Base-by-base conservation (phyloP, 92 coral and sea anemone genomes). In the Parazoanthus swiftii region DNA sequence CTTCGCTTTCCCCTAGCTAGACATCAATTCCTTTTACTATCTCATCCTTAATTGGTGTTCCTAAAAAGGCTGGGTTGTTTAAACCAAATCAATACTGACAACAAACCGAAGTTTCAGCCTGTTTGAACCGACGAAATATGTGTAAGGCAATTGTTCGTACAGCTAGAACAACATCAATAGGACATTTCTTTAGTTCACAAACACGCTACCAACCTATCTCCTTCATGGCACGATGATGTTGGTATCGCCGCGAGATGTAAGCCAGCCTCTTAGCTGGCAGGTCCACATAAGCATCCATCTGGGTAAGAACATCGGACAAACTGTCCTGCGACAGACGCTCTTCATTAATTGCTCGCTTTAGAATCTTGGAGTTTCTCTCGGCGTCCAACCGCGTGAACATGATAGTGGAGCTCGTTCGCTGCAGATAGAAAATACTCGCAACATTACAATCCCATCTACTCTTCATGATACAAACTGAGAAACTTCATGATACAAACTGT, bases 331-430 rank as follows among this genome's bases (percentile, higher is more conserved):
- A 93, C 38, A 95, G 18, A 33, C 99, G 90, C 54, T 93, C 82
- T 84, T 94, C 96, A 50, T 92, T 94, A 26, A 94, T 85, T 20
- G 99, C 99, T n/a, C 99, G 97, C 86, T 93, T 97, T 18, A 97
- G 88, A 65, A 94, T 93, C 92, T 95, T 97, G n/a, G 92, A 92
- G 80, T 97, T 97, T 38, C 99, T 89, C 82, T 97, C 99, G 8
- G 99, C 98, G 59, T 96, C 99, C 79, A 96, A 85, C 42, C 99
- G 98, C 10, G 98, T 90, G 85, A 96, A 96, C 99, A 96, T 95
- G 59, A 95, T 93, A 35, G 98, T 92, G 21, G 99, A 96, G 65
- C 91, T 93, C 8, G 93, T 79, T 10, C 98, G 95, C 99, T 96
- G 85, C 37, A 81, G 68, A 9, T 54, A 65, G 50, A 86, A 36